Conservation (phyloP, 2,888 invertebrate species). For the Sarcophaga rosellei region DNA sequence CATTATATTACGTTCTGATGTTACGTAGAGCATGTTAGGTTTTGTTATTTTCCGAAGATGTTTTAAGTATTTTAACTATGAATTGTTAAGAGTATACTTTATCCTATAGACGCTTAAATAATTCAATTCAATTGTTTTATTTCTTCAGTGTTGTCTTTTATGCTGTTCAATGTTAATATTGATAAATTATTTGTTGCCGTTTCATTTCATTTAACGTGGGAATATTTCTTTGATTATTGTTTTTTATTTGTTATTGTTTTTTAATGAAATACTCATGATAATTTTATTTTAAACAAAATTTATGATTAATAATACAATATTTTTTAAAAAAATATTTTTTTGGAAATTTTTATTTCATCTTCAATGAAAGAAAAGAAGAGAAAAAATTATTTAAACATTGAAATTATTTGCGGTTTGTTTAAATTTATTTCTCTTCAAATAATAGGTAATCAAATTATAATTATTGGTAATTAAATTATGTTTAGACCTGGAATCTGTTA, state of each 20-base stretch:
- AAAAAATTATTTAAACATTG: neutral
- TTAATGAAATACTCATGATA: conserved; percentile 32
- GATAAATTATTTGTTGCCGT: conserved; percentile 56
- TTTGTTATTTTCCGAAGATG: neutral
- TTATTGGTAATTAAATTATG: no score
- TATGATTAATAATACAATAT: conserved; percentile 25
- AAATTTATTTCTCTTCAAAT: no score
- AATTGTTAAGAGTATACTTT: neutral
- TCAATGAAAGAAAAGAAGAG: neutral
- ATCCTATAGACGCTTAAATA: neutral
- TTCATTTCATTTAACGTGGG: conserved; percentile 49
- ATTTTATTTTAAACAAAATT: neutral
- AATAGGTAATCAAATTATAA: no score
- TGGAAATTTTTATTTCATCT: neutral
- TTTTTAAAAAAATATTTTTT: neutral
- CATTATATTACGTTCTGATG: conserved; percentile 24
- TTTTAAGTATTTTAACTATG: neutral
- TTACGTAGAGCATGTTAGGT: neutral
- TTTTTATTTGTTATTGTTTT: conserved; percentile 1
- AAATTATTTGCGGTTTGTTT: no score
- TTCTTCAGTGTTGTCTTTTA: conserved; percentile 14
- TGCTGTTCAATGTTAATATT: conserved; percentile 56
- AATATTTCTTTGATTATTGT: conserved; percentile 38
- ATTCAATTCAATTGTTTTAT: conserved; percentile 21
- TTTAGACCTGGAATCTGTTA: no score